These are phyloP conservation scores for Chorisops tibialis DNA, from an alignment of 2,888 invertebrate genomes.

Conservation along the genomic window DNA sequence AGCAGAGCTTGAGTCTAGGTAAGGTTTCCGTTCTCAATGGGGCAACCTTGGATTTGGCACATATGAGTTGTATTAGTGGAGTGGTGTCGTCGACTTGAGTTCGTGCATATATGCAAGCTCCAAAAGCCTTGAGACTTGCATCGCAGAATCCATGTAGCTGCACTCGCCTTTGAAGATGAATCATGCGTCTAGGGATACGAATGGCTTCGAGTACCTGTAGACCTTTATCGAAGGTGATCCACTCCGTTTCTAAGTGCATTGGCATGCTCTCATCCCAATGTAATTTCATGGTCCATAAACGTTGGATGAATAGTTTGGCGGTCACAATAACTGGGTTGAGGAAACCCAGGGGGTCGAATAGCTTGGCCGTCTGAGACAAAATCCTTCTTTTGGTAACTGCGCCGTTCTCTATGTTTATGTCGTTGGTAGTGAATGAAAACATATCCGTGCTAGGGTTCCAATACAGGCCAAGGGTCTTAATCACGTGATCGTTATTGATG, in stretches of 20 bases:
- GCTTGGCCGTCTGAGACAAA: slow-evolving; percentile 28
- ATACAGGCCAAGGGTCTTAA: slow-evolving; percentile 18
- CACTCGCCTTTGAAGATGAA: too few relatives aligned
- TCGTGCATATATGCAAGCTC: too few relatives aligned
- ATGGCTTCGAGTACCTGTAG: too few relatives aligned
- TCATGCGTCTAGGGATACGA: too few relatives aligned
- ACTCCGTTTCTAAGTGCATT: slow-evolving; percentile 15
- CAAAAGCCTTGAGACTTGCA: too few relatives aligned
- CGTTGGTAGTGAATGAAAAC: not conserved
- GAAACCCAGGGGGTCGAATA: slow-evolving; percentile 34
- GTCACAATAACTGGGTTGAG: slow-evolving; percentile 28
- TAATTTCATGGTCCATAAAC: slow-evolving; percentile 30
- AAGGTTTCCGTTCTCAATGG: too few relatives aligned
- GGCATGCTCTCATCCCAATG: slow-evolving; percentile 29
- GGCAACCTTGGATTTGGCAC: too few relatives aligned
- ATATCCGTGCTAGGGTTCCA: slow-evolving; percentile 17
- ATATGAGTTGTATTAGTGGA: too few relatives aligned
- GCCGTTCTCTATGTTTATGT: not conserved
- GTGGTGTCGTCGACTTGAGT: too few relatives aligned
- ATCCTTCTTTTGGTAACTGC: slow-evolving; percentile 13
- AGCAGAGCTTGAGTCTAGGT: too few relatives aligned
- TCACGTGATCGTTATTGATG: slow-evolving; percentile 2
- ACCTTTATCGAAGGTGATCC: too few relatives aligned
- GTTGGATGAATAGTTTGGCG: slow-evolving; percentile 32
- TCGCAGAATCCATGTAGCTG: too few relatives aligned